Evolutionary conservation across 1,140 invertebrate genomes (phyloP).

Genomic region (Atta colombica): DNA sequence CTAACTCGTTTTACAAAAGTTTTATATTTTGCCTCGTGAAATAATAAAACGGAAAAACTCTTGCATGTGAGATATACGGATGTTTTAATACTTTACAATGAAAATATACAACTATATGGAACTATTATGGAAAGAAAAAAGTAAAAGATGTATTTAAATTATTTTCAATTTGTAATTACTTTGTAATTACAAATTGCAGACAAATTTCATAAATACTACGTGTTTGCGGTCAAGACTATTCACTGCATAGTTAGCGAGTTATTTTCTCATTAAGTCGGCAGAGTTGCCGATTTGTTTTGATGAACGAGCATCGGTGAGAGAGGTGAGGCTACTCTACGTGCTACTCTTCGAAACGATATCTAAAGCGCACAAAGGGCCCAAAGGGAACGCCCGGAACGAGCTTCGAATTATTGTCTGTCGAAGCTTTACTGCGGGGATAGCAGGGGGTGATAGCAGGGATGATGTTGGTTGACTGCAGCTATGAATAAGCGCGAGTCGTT

Average conservation of each 20-base stretch:
- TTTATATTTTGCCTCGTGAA: background rate
- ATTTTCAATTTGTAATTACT: background rate
- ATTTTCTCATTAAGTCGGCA: conserved; percentile 50
- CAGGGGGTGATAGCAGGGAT: conserved; percentile 39
- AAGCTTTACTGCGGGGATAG: conserved; percentile 30
- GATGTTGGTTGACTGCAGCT: conserved; percentile 52
- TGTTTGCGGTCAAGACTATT: background rate
- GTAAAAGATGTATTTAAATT: background rate
- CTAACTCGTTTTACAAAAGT: background rate
- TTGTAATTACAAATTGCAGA: background rate
- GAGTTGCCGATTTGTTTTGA: conserved; percentile 53
- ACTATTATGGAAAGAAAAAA: background rate
- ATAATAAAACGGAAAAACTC: background rate
- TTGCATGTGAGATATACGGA: background rate
- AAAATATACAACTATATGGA: background rate
- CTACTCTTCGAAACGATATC: conserved; percentile 49
- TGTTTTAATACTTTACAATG: background rate
- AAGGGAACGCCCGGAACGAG: conserved; percentile 56
- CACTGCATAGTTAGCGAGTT: conserved; percentile 43
- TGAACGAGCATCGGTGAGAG: conserved; percentile 47
- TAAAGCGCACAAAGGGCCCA: conserved; percentile 47
- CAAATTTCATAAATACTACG: background rate
- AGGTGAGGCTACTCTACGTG: background rate
- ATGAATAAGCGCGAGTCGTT: conserved; percentile 78
- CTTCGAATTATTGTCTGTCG: conserved; percentile 72